phyloP scores from a whole-genome alignment of 2,797 vertebrate genomes.

The Eremophila alpestris region DNA sequence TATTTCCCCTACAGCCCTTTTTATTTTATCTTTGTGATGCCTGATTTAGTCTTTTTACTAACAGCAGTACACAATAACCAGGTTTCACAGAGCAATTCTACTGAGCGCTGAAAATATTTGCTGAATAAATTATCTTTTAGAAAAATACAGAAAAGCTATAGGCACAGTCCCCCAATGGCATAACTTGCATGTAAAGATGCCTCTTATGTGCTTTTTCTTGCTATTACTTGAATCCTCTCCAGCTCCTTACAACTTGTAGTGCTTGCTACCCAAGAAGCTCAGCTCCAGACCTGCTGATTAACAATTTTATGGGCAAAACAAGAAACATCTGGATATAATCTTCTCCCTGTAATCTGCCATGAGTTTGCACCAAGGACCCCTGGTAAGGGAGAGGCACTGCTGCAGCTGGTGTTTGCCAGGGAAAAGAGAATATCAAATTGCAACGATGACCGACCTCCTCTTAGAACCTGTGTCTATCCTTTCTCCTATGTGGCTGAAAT shows the following conservation, averaged over 20 bases:
- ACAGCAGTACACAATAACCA: background rate
- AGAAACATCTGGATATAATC: background rate
- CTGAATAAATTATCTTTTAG: background rate
- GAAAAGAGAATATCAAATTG: background rate
- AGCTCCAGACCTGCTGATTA: background rate
- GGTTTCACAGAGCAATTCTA: background rate
- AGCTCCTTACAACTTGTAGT: background rate
- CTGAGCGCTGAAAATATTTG: background rate
- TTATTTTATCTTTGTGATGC: background rate
- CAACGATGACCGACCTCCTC: accelerated
- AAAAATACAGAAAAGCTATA: background rate
- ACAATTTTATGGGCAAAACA: background rate
- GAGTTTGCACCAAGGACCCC: background rate
- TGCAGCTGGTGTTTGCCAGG: background rate
- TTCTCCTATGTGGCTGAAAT: background rate
- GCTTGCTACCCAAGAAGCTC: background rate
- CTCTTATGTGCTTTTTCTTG: background rate
- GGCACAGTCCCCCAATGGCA: background rate
- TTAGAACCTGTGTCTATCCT: background rate
- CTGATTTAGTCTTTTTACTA: background rate
- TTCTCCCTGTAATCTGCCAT: background rate
- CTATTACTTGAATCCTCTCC: background rate
- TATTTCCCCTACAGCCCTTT: background rate
- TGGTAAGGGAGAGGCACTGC: accelerated
- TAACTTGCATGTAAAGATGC: background rate